Evolutionary conservation across 2,888 invertebrate species (phyloP).

Genomic region (Trisateles emortualis): DNA sequence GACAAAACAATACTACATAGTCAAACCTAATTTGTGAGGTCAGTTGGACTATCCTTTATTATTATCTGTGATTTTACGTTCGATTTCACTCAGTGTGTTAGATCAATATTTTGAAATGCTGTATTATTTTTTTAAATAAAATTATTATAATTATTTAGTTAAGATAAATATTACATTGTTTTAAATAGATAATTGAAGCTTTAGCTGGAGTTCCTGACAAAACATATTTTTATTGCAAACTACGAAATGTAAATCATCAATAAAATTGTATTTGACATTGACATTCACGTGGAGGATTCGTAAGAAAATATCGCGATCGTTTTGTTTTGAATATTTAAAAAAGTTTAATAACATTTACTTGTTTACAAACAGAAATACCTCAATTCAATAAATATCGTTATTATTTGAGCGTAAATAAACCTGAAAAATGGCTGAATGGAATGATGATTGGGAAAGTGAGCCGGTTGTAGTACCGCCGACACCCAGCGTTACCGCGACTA

Average conservation of each 20-base stretch:
- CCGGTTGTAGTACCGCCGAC: slow-evolving; percentile 45
- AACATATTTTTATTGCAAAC: no score
- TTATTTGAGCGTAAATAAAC: background rate
- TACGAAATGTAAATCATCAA: slow-evolving; percentile 1
- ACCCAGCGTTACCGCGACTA: slow-evolving; percentile 47
- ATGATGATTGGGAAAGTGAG: slow-evolving; percentile 69
- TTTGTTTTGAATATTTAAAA: slow-evolving; percentile 33
- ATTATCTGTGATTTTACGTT: no score
- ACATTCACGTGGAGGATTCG: slow-evolving; percentile 30
- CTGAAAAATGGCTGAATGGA: slow-evolving; percentile 63
- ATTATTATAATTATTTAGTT: no score
- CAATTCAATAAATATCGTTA: background rate
- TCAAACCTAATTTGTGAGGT: no score
- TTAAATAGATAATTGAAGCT: no score
- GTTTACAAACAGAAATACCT: slow-evolving; percentile 5
- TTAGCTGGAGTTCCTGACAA: no score
- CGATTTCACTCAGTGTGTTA: no score
- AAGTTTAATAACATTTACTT: slow-evolving; percentile 15
- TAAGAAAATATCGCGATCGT: slow-evolving; percentile 18
- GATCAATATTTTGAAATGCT: no score
- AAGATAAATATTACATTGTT: no score
- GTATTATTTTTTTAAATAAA: no score
- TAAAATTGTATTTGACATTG: slow-evolving; percentile 23
- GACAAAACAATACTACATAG: no score
- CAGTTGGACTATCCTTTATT: no score